A percentile compares a stretch with the other conserved stretches of the same genome.
These are phyloP conservation scores for Eupithecia pulchellata DNA, from an alignment of 2,888 invertebrate genomes.

Conservation along the genomic window DNA sequence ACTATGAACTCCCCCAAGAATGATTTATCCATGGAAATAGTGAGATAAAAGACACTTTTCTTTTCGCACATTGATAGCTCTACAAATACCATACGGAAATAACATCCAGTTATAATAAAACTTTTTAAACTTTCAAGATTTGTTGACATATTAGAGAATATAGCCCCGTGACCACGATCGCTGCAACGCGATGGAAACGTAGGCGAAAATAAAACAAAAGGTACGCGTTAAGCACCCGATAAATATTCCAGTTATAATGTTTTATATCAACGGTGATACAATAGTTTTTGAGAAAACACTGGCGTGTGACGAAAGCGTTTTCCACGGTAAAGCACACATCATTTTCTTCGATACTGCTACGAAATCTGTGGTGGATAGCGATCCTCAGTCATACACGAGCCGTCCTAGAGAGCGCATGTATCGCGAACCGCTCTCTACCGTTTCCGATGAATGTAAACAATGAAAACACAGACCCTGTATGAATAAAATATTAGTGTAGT, in stretches of 20 bases:
- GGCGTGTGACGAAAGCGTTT: conserved; percentile 69
- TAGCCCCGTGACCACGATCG: no score
- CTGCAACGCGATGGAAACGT: no score
- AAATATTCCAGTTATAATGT: neutral
- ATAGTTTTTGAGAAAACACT: conserved; percentile 19
- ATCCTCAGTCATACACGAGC: conserved; percentile 36
- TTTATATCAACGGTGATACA: conserved; percentile 2
- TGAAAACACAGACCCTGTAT: conserved; percentile 26
- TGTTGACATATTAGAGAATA: no score
- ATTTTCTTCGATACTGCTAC: conserved; percentile 41
- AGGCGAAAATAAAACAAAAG: no score
- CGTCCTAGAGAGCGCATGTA: conserved; percentile 31
- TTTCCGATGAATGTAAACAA: conserved; percentile 40
- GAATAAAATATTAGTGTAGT: conserved; percentile 25
- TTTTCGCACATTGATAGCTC: neutral
- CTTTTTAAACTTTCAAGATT: no score
- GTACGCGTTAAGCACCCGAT: no score
- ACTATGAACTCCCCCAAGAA: neutral
- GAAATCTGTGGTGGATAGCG: conserved; percentile 33
- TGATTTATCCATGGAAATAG: neutral
- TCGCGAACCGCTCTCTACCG: conserved; percentile 22
- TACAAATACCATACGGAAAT: neutral
- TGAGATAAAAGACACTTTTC: neutral
- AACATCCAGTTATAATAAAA: neutral
- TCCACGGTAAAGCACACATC: conserved; percentile 65